These are phyloP conservation scores for Melanostigma gelatinosum DNA, from an alignment of 2,113 vertebrate genomes.

Conservation along the genomic window DNA sequence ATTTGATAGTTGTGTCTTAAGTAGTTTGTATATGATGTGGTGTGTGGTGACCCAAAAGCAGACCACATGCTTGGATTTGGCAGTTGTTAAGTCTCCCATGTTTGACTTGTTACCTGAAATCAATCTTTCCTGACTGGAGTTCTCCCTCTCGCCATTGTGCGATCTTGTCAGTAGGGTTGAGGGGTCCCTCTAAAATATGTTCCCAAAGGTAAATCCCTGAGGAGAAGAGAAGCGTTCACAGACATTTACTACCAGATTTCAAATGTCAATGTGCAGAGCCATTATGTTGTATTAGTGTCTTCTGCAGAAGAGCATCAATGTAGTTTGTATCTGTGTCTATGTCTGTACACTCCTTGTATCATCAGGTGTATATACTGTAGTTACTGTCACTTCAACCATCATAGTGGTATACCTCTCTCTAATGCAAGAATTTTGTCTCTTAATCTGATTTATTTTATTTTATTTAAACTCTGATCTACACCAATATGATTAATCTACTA, in stretches of 20 bases:
- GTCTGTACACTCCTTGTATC: neutral
- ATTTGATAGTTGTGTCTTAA: neutral
- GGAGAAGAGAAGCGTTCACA: conserved; percentile 11
- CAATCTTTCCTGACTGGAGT: conserved; percentile 85
- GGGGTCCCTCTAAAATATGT: conserved; percentile 91
- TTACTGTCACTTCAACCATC: neutral
- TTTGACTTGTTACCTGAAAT: conserved; percentile 87
- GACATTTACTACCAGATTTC: neutral
- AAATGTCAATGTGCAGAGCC: neutral
- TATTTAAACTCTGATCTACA: neutral
- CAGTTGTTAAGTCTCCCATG: neutral
- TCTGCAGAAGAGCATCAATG: neutral
- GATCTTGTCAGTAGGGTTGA: conserved; percentile 88
- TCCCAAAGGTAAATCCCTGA: conserved; percentile 96
- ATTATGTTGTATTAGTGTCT: neutral
- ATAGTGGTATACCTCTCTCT: neutral
- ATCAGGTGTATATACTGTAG: neutral
- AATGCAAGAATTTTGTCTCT: neutral
- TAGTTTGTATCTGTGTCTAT: neutral
- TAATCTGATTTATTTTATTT: neutral
- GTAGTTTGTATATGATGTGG: neutral
- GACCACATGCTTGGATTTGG: neutral
- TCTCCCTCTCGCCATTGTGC: conserved; percentile 95
- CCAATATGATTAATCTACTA: neutral
- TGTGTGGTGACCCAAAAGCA: neutral